Evolutionary conservation across 2,888 invertebrate species (phyloP).

Genomic region (Zhengitettix transpicula): DNA sequence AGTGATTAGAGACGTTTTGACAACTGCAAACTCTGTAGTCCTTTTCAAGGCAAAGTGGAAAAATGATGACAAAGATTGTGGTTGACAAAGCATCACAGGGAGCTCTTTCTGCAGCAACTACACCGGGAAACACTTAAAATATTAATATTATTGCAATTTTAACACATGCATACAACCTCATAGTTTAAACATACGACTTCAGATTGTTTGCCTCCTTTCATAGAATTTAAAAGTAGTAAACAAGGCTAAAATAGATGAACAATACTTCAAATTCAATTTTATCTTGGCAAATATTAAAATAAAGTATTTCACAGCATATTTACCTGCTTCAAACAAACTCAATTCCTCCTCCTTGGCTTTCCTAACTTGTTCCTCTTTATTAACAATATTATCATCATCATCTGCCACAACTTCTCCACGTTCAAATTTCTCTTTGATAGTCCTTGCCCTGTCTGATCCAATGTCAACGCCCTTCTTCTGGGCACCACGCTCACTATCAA

Average conservation of each 20-base stretch:
- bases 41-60: too few species aligned
- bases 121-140: too few species aligned
- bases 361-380: constrained; percentile 30
- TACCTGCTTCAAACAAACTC: constrained; percentile 66
- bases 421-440: constrained; percentile 65
- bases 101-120: too few species aligned
- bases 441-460: constrained; percentile 39
- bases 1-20: too few species aligned
- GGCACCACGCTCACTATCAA: constrained; percentile 46
- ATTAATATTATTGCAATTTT: too few species aligned
- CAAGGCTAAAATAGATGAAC: background rate
- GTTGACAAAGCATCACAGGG: too few species aligned
- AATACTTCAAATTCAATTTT: background rate
- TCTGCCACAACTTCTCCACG: constrained; percentile 48
- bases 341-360: constrained; percentile 51
- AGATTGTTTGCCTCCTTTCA: too few species aligned
- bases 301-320: constrained; percentile 10
- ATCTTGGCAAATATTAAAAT: background rate
- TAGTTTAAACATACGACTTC: too few species aligned
- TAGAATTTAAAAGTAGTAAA: background rate
- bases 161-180: too few species aligned
- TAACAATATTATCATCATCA: constrained; percentile 28
- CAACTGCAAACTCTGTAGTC: too few species aligned
- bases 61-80: too few species aligned
- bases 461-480: constrained; percentile 31